Evolutionary conservation across 2,888 invertebrate genomes (phyloP), one percentile per base, ranked within the genome.

Genomic region (Tetranychus truncatus): DNA sequence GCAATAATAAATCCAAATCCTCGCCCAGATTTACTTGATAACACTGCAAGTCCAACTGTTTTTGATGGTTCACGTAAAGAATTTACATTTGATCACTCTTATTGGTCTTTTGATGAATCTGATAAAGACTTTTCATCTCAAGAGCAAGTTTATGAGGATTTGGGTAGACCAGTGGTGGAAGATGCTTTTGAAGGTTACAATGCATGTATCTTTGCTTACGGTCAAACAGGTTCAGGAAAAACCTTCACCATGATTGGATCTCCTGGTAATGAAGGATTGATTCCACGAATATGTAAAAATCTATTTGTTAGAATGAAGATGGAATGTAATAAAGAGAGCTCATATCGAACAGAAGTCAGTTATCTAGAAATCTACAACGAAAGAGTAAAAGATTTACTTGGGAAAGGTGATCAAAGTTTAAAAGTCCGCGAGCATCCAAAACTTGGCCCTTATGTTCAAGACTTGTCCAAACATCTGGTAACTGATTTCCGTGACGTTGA

Each of bases 181-280:
- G 89, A 89, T 84, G 90, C 89, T 78, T 90, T 90, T 83, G 88
- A 89, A 81, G 90, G 90, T 65, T 92, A 92, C 85, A 92, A 92
- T 84, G 91, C 91, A 76, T 92, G 92, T 82, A 91, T 92, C 76
- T 92, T 92, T 85, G 92, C 92, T 71, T 92, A 92, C 82, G 92
- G 92, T 24, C 92, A 92, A 85, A 92, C 92, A 4, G 92, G 92
- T 78, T 91, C 91, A 82, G 92, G 92, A 75, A 92, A 92, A 84
- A 92, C 92, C 0, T 91, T 90, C 82, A 92, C 92, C 65, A 92
- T 92, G 92, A 92, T 92, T 91, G 92, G 92, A 6, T 87, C 88
- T 11, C 78, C 78, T 24, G 89, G 89, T 79, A 88, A 87, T 83
- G 90, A 89, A 81, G 92, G 92, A 1, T 84, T 92, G 66, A 92